These are phyloP conservation scores for Cairina moschata DNA, from an alignment of 2,113 vertebrate genomes.

Conservation along the genomic window DNA sequence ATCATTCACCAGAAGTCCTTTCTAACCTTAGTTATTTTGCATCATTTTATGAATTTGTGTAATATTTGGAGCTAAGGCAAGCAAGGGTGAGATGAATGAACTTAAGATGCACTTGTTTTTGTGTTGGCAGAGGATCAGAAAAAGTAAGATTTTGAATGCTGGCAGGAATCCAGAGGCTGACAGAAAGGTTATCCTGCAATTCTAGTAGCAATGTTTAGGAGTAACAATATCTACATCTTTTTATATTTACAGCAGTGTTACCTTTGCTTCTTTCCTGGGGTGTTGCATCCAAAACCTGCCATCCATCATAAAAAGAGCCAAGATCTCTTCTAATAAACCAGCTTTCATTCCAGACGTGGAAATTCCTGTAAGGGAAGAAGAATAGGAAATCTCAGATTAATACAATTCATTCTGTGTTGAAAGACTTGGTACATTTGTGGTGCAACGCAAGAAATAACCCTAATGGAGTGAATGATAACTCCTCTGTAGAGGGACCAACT, in stretches of 20 bases:
- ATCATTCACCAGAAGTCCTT: not conserved
- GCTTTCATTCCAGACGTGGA: conserved; percentile 69
- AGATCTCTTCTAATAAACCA: conserved; percentile 69
- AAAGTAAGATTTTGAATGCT: not conserved
- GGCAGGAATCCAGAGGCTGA: not conserved
- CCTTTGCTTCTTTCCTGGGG: conserved; percentile 73
- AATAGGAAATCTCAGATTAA: not conserved
- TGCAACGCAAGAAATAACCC: not conserved
- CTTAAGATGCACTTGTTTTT: not conserved
- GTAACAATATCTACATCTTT: not conserved
- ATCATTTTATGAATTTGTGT: not conserved
- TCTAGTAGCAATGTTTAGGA: not conserved
- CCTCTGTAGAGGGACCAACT: not conserved
- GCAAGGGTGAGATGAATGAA: not conserved
- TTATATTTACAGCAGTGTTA: not conserved
- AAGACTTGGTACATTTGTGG: not conserved
- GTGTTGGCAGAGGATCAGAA: not conserved
- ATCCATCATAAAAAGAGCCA: conserved; percentile 56
- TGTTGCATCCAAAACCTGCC: conserved; percentile 73
- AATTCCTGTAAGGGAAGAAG: conserved; percentile 52
- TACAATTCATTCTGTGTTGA: not conserved
- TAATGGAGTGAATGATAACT: not conserved
- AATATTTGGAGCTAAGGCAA: not conserved
- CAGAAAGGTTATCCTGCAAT: not conserved
- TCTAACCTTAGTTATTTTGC: not conserved